phyloP scores from a whole-genome alignment of 2,113 vertebrate genomes.

The Halichoerus grypus region DNA sequence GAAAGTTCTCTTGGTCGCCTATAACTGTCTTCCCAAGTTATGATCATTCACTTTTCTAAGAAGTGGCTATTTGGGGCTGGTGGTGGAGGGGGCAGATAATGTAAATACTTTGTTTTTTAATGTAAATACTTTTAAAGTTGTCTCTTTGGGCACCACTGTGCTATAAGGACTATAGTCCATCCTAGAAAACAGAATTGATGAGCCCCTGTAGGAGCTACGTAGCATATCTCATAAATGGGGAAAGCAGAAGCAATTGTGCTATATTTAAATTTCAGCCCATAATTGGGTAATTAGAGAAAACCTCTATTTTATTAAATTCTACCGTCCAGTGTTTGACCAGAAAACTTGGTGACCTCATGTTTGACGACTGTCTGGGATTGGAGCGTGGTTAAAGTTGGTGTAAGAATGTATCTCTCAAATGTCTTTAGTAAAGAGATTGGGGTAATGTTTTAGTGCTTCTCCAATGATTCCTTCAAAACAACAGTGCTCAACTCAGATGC shows the following conservation, averaged over 20 bases:
- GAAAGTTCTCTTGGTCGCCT: background rate
- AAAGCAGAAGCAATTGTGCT: background rate
- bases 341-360: conserved; percentile 48
- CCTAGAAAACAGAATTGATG: background rate
- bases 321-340: background rate
- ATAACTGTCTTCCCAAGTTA: background rate
- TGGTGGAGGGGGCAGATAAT: background rate
- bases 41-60: background rate
- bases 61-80: background rate
- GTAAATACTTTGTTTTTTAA: background rate
- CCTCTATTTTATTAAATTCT: conserved; percentile 59
- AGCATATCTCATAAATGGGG: background rate
- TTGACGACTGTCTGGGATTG: background rate
- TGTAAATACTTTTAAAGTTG: background rate
- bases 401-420: background rate
- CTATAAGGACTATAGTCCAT: background rate
- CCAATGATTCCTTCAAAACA: background rate
- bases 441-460: background rate
- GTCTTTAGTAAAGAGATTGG: background rate
- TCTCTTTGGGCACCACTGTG: background rate
- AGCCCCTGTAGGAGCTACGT: background rate
- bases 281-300: conserved; percentile 58
- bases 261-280: conserved; percentile 50
- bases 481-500: background rate
- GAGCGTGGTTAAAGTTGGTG: background rate